These are phyloP conservation scores for Microtus pennsylvanicus DNA, from an alignment of 2,113 vertebrate species.

Conservation along the genomic window DNA sequence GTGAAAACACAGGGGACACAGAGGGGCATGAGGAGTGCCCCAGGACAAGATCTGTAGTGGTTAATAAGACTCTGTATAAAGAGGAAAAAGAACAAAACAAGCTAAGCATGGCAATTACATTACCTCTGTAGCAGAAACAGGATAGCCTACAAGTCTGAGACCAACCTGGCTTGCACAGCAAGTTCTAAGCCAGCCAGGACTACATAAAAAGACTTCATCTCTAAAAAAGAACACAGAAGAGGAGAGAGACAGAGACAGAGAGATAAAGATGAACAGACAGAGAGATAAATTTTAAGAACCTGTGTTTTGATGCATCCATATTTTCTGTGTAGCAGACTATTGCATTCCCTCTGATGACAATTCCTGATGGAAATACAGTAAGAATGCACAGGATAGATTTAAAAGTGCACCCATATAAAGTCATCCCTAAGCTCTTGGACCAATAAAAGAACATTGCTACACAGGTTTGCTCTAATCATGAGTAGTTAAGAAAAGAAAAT, in stretches of 20 bases:
- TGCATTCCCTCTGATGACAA: not conserved
- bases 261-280: not conserved
- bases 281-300: not conserved
- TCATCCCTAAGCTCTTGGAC: not conserved
- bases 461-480: not conserved
- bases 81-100: not conserved
- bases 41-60: not conserved
- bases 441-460: not conserved
- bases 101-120: not conserved
- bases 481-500: not conserved
- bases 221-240: not conserved
- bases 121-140: not conserved
- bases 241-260: not conserved
- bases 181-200: not conserved
- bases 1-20: not conserved
- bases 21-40: not conserved
- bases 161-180: not conserved
- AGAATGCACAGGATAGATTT: not conserved
- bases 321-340: slow-evolving; percentile 60
- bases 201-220: not conserved
- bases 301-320: slow-evolving; percentile 61
- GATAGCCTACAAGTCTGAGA: not conserved
- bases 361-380: slow-evolving; percentile 4
- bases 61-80: not conserved
- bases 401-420: not conserved